Conservation (phyloP, 2,797 vertebrate genomes). For the Helicolenus hilgendorfi region DNA sequence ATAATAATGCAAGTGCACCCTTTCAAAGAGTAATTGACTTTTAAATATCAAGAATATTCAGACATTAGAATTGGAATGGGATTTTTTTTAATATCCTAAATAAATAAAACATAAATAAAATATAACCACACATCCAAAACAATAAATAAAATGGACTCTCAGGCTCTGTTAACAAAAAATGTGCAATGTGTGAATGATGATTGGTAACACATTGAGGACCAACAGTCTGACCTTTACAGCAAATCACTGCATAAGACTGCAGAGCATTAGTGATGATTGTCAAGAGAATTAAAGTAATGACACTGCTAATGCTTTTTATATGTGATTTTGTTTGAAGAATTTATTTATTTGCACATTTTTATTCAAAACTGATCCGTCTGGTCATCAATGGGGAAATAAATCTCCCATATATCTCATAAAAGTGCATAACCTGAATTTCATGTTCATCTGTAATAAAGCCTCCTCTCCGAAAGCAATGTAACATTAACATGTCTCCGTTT, state of each 20-base stretch:
- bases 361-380: background rate
- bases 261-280: background rate
- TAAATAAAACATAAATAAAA: rapidly evolving
- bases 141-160: no score
- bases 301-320: background rate
- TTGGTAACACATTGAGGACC: background rate
- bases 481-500: constrained; percentile 15
- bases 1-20: no score
- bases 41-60: no score
- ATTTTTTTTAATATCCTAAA: no score
- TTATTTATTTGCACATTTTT: background rate
- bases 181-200: no score
- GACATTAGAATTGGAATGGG: rapidly evolving
- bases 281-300: background rate
- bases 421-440: background rate
- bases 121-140: no score
- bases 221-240: background rate
- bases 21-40: no score
- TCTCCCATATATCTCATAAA: background rate
- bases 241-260: background rate
- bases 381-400: no score
- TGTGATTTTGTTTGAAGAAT: background rate
- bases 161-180: no score
- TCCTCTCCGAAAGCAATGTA: background rate
- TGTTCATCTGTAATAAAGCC: background rate